Evolutionary conservation across 2,888 invertebrate genomes (phyloP), one percentile per base, ranked within the genome.

Genomic region (Thera britannica): DNA sequence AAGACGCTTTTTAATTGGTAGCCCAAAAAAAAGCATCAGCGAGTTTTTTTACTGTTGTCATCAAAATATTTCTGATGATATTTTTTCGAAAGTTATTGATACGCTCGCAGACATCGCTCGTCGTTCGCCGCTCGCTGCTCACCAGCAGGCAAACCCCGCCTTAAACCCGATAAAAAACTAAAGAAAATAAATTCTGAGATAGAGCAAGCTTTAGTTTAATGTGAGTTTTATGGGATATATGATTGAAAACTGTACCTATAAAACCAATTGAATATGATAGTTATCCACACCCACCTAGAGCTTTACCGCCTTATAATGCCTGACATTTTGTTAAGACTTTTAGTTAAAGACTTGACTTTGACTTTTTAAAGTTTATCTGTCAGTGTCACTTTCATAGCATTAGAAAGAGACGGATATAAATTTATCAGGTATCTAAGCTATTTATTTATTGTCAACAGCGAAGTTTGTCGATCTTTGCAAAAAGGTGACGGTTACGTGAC

Each of bases 211-310:
- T 65, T 62, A 38, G 36, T 56, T 57, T 61, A 35, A 66, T 58
- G 36, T 60, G 44, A 44, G 23, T 34, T 62, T 56, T 68, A 59
- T 57, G 52, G 56, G 35, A 49, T 34, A n/a, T 60, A 23, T 62
- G 64, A 70, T 67, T 70, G 58, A 55, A 66, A 63, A 58, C 54
- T 62, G 49, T 41, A 38, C 34, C 51, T 60, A 64, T 59, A 52
- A n/a, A n/a, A 38, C 9, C 44, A 58, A 58, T 58, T 59, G 58
- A 59, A 64, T 51, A 34, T 52, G 41, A 12, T 34, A 35, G 44
- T 57, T 58, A 58, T 58, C 34, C 48, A 55, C 62, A 36, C 38
- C 23, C 38, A 54, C 52, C 11, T 12, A 82, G 1, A 48, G 46
- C 12, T 52, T 44, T 9, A 46, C 44, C 44, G 46, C 35, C 46